Conservation (phyloP, 2,113 vertebrate genomes). For the Rissa tridactyla region DNA sequence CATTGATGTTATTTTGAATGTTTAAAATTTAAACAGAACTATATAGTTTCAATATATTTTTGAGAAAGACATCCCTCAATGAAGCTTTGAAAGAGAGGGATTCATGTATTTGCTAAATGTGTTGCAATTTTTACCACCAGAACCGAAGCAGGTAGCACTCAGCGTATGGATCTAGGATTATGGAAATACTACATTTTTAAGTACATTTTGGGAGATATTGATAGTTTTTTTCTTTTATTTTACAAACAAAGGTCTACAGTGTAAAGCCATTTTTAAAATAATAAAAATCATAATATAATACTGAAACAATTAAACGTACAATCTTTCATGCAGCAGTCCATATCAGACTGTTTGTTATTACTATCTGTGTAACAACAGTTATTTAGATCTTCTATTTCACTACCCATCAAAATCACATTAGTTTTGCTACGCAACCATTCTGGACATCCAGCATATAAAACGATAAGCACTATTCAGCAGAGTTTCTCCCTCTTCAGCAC, state of each 20-base stretch:
- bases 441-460: neutral
- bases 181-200: neutral
- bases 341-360: neutral
- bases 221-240: neutral
- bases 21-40: neutral
- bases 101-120: neutral
- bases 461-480: neutral
- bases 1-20: neutral
- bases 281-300: neutral
- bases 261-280: neutral
- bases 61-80: neutral
- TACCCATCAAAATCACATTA: neutral
- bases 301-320: neutral
- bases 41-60: neutral
- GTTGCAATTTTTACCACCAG: neutral
- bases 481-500: neutral
- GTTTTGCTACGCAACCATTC: neutral
- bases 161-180: neutral
- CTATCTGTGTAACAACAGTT: neutral
- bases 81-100: neutral
- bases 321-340: neutral
- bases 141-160: neutral
- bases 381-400: neutral
- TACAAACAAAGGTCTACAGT: neutral
- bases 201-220: neutral